A percentile compares a stretch with the other conserved stretches of the same genome.
These are phyloP conservation scores for Apostichopus parvimensis DNA, from an alignment of 35 echinoderm and acorn worm species.

Conservation along the genomic window DNA sequence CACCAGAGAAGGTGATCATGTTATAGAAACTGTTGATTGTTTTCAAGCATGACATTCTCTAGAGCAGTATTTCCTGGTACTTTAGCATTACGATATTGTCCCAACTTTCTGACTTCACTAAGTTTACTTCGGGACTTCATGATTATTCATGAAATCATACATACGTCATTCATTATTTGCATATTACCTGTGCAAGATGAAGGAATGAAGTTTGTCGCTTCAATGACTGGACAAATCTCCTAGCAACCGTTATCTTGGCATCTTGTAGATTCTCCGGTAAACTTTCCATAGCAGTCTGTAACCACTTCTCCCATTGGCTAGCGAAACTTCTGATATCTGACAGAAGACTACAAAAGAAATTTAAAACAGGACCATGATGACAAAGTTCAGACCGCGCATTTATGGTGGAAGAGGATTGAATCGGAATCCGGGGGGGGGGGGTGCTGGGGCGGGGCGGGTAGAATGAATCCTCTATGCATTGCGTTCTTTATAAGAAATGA, in stretches of 20 bases:
- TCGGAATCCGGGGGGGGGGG: too few species aligned
- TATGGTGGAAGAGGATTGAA: too few species aligned
- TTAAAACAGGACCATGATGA: background rate
- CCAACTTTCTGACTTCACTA: too few species aligned
- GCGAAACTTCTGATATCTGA: conserved; percentile 89
- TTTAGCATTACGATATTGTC: too few species aligned
- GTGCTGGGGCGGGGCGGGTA: too few species aligned
- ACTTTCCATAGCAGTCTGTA: conserved; percentile 86
- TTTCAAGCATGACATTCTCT: too few species aligned
- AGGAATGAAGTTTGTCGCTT: conserved; percentile 95
- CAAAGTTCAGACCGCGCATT: too few species aligned
- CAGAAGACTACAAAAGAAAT: conserved; percentile 64
- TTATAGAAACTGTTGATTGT: too few species aligned
- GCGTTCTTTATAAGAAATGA: too few species aligned
- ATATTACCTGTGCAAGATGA: conserved; percentile 89
- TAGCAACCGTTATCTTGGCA: conserved; percentile 88
- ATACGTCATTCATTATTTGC: background rate
- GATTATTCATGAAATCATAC: background rate
- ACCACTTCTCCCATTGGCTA: conserved; percentile 95
- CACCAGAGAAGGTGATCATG: too few species aligned
- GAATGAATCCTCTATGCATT: too few species aligned
- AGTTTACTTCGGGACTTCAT: background rate
- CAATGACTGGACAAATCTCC: conserved; percentile 91
- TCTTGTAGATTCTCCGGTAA: conserved; percentile 77
- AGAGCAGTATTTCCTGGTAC: too few species aligned